Evolutionary conservation across 2,113 vertebrate genomes (phyloP).

Genomic region (Silurus glanis): DNA sequence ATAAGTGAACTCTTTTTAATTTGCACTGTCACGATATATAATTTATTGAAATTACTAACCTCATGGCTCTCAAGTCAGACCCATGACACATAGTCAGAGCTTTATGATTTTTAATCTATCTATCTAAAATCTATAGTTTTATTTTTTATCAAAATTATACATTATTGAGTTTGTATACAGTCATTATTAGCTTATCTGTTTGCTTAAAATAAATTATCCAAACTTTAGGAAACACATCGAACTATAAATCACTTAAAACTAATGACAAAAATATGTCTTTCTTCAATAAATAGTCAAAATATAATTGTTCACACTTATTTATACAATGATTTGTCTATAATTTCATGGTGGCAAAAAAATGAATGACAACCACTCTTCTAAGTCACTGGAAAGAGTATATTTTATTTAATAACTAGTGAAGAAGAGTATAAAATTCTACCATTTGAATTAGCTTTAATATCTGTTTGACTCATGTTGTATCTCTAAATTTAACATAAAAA

Average conservation of each 20-base stretch:
- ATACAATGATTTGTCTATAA: neutral
- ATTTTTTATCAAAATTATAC: neutral
- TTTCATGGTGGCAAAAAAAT: neutral
- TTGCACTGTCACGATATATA: constrained; percentile 61
- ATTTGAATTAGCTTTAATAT: neutral
- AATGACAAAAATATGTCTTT: neutral
- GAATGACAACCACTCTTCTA: neutral
- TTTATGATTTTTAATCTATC: neutral
- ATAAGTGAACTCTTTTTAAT: neutral
- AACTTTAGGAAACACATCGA: neutral
- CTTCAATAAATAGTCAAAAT: neutral
- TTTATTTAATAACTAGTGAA: too few relatives aligned
- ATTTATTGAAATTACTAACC: constrained; percentile 48
- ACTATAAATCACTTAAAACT: neutral
- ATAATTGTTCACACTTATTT: neutral
- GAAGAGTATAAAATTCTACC: too few relatives aligned
- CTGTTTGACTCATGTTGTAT: neutral
- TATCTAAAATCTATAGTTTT: neutral
- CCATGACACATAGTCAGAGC: neutral
- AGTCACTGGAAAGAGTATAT: too few relatives aligned
- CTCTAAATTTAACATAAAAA: neutral
- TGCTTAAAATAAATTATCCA: neutral
- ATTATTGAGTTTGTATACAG: neutral
- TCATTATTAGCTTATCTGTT: neutral
- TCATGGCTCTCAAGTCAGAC: neutral